Conservation (phyloP, 2,888 invertebrate species). For the Tetramorium bicarinatum region DNA sequence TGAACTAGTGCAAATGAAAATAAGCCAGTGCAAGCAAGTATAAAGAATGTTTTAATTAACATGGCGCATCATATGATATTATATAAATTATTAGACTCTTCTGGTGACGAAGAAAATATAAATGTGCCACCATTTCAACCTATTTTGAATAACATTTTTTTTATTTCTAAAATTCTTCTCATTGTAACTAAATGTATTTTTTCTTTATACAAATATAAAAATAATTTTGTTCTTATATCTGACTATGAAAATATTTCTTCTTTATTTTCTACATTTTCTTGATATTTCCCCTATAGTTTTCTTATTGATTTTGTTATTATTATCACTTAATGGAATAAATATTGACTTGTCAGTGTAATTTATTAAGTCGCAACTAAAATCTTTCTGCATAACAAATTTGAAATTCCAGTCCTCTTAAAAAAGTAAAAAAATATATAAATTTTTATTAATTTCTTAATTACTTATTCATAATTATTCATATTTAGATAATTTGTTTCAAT, state of each 20-base stretch:
- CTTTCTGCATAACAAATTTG: not conserved
- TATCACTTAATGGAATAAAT: not conserved
- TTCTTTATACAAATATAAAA: constrained; percentile 10
- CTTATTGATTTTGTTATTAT: constrained; percentile 9
- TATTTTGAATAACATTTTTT: not conserved
- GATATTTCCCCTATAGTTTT: not conserved
- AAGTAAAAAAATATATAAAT: not conserved
- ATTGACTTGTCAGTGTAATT: not conserved
- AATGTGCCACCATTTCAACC: no score
- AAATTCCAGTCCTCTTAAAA: constrained; percentile 1
- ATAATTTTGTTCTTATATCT: constrained; percentile 20
- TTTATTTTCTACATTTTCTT: not conserved
- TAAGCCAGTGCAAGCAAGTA: no score
- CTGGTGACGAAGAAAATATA: no score
- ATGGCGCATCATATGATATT: no score
- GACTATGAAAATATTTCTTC: not conserved
- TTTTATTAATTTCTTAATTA: constrained; percentile 3
- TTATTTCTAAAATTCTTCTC: constrained; percentile 15
- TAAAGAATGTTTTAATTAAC: no score
- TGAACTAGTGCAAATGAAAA: no score
- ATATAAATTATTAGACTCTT: no score
- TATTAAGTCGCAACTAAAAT: not conserved
- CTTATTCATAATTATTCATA: not conserved
- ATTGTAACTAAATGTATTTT: not conserved
- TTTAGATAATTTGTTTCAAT: not conserved